A percentile compares a stretch with the other conserved stretches of the same genome.
phyloP scores from a whole-genome alignment of 2,113 vertebrate species.

The Xenopus tropicalis region UCB_Xtro_10.0 CM004443.2:75923501-75924000 shows the following conservation, averaged over 20 bases:
- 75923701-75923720: too few relatives aligned
- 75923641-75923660: too few relatives aligned
- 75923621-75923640: too few relatives aligned
- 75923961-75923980: constrained; percentile 73
- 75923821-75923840: constrained; percentile 63
- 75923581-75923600: too few relatives aligned
- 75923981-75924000: constrained; percentile 49
- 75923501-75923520: too few relatives aligned
- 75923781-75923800: constrained; percentile 57
- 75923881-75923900: constrained; percentile 83
- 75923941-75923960: constrained; percentile 69
- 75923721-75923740: too few relatives aligned
- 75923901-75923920: constrained; percentile 86
- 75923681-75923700: too few relatives aligned
- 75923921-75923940: constrained; percentile 93
- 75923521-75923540: too few relatives aligned
- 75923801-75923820: constrained; percentile 61
- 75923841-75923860: constrained; percentile 78
- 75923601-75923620: too few relatives aligned
- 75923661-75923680: too few relatives aligned
- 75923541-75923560: too few relatives aligned
- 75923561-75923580: too few relatives aligned
- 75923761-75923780: not conserved
- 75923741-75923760: not conserved
- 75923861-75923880: constrained; percentile 80